Conservation (phyloP, 2,888 invertebrate genomes). For the Saturnia pavonia region DNA sequence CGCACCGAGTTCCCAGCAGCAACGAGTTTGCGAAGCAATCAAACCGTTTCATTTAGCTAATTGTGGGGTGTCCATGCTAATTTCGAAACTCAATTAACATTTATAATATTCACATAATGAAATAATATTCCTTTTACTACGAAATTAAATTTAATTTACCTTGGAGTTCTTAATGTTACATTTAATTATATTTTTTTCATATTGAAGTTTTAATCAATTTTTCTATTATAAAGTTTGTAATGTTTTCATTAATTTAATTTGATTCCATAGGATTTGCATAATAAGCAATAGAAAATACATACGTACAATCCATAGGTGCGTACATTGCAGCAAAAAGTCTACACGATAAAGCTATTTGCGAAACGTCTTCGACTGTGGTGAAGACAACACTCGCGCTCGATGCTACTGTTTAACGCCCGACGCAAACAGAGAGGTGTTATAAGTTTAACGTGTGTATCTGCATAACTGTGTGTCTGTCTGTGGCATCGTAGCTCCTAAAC, state of each 20-base stretch:
- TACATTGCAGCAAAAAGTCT: too few species aligned
- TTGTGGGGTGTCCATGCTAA: conserved; percentile 25
- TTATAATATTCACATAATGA: conserved; percentile 5
- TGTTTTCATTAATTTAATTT: not conserved
- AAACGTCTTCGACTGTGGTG: too few species aligned
- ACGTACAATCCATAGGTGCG: too few species aligned
- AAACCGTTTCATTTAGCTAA: conserved; percentile 28
- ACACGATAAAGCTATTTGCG: too few species aligned
- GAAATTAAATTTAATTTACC: conserved; percentile 1
- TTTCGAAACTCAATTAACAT: conserved; percentile 1
- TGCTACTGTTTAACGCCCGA: too few species aligned
- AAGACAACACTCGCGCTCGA: too few species aligned
- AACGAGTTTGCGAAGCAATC: conserved; percentile 26
- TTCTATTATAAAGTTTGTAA: not conserved
- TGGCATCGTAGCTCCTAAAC: too few species aligned
- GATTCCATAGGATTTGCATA: too few species aligned
- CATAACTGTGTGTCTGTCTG: too few species aligned
- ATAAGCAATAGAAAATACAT: too few species aligned
- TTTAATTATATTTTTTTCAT: not conserved
- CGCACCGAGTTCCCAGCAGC: not conserved
- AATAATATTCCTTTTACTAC: not conserved
- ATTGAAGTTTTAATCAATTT: not conserved
- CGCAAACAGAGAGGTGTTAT: too few species aligned
- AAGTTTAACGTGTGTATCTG: too few species aligned
- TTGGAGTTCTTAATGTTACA: not conserved